phyloP scores from a whole-genome alignment of 2,888 invertebrate genomes.

The Hoplodrina ambigua region DNA sequence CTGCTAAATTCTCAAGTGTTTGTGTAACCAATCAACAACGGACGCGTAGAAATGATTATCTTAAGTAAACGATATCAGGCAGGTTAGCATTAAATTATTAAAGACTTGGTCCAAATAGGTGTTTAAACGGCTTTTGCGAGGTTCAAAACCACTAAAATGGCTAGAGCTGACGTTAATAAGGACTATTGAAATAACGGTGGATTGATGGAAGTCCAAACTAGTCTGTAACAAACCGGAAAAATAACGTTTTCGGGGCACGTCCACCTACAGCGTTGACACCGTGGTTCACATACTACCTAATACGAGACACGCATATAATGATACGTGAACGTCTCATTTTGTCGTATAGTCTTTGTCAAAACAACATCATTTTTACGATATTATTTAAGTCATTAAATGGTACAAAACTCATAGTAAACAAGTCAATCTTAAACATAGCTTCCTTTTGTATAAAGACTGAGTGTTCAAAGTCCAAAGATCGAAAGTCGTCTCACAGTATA shows the following conservation, averaged over 20 bases:
- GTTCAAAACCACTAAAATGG: slow-evolving; percentile 23
- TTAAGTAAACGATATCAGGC: slow-evolving; percentile 21
- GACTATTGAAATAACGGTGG: slow-evolving; percentile 79
- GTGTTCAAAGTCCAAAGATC: slow-evolving; percentile 42
- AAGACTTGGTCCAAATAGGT: slow-evolving; percentile 11
- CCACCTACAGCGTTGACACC: slow-evolving; percentile 65
- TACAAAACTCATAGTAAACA: slow-evolving; percentile 21
- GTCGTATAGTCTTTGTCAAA: slow-evolving; percentile 41
- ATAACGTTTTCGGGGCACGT: slow-evolving; percentile 87
- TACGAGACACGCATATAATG: slow-evolving; percentile 78
- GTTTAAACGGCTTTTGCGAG: slow-evolving; percentile 22
- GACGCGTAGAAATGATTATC: slow-evolving; percentile 12
- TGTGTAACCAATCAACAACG: slow-evolving; percentile 41
- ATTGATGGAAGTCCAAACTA: slow-evolving; percentile 77
- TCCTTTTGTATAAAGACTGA: slow-evolving; percentile 11
- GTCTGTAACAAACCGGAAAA: slow-evolving; percentile 85
- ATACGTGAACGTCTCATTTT: slow-evolving; percentile 28
- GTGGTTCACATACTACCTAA: slow-evolving; percentile 74
- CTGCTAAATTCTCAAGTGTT: slow-evolving; percentile 35
- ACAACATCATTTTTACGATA: slow-evolving; percentile 34
- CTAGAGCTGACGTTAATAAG: slow-evolving; percentile 60
- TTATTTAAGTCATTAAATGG: slow-evolving; percentile 13
- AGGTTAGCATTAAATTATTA: slow-evolving; percentile 34
- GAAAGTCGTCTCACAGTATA: slow-evolving; percentile 11
- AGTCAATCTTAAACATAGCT: slow-evolving; percentile 21